A percentile compares a stretch with the other conserved stretches of the same genome.
These are phyloP conservation scores for Otocyon megalotis DNA, from an alignment of 2,113 vertebrate species.

Conservation along the genomic window DNA sequence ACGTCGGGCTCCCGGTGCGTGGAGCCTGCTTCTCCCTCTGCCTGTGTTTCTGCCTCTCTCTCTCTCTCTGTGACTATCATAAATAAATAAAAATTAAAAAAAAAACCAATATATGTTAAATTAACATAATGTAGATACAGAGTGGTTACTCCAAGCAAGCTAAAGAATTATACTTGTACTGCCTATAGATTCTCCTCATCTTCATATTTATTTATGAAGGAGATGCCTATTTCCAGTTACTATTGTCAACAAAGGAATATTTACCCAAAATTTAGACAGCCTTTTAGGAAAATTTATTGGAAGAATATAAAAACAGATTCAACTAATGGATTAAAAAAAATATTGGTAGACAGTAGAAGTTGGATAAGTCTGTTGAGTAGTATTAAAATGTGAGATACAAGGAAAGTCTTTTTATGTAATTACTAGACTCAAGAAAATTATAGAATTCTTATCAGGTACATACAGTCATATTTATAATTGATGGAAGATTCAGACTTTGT, in stretches of 20 bases:
- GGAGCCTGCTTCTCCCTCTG: too few relatives aligned
- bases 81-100: too few relatives aligned
- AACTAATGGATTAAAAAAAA: slow-evolving; percentile 73
- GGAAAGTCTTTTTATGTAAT: slow-evolving; percentile 62
- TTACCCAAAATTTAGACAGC: slow-evolving; percentile 86
- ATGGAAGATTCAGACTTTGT: slow-evolving; percentile 48
- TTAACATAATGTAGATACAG: neutral
- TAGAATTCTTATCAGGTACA: slow-evolving; percentile 49
- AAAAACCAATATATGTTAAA: too few relatives aligned
- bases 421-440: slow-evolving; percentile 70
- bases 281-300: slow-evolving; percentile 76
- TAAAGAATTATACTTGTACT: slow-evolving; percentile 47
- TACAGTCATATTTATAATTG: slow-evolving; percentile 61
- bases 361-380: slow-evolving; percentile 66
- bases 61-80: too few relatives aligned
- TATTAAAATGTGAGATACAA: slow-evolving; percentile 77
- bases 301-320: slow-evolving; percentile 79
- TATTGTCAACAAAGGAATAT: slow-evolving; percentile 80
- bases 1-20: too few relatives aligned
- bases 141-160: neutral
- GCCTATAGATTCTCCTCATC: neutral
- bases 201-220: neutral
- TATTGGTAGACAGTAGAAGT: slow-evolving; percentile 74
- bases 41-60: too few relatives aligned
- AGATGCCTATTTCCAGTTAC: slow-evolving; percentile 76